Percentiles rank a stretch among this genome's conserved stretches.
phyloP scores from a whole-genome alignment of 2,797 vertebrate genomes.

The Lepilemur ruficaudatus region DNA sequence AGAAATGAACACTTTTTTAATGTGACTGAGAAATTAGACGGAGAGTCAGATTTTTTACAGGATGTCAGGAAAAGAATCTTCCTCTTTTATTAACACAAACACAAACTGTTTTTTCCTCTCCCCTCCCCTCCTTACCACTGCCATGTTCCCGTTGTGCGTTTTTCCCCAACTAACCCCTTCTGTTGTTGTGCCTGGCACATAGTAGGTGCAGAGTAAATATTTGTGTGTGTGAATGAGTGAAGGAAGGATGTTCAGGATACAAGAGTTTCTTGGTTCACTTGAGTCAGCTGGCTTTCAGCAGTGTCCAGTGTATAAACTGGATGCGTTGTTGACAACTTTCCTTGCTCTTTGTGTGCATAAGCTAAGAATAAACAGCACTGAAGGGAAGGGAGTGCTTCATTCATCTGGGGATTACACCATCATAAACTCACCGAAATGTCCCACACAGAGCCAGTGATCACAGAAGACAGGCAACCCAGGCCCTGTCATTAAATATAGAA shows the following conservation, averaged over 20 bases:
- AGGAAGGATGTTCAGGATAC: constrained; percentile 38
- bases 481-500: constrained; percentile 82
- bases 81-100: constrained; percentile 38
- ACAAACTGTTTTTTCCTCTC: constrained; percentile 11
- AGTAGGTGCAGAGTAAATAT: constrained; percentile 75
- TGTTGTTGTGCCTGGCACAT: constrained; percentile 74
- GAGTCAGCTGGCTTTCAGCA: constrained; percentile 49
- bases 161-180: constrained; percentile 65
- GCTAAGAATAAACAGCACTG: constrained; percentile 72
- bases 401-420: constrained; percentile 55
- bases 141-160: not conserved
- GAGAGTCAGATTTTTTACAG: not conserved
- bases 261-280: constrained; percentile 59
- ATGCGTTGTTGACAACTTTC: constrained; percentile 69
- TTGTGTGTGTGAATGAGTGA: constrained; percentile 57
- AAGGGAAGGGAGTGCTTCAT: constrained; percentile 59
- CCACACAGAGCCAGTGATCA: constrained; percentile 74
- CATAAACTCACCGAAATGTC: constrained; percentile 59
- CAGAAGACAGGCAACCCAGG: constrained; percentile 67
- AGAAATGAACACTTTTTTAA: not conserved
- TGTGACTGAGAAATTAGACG: not conserved
- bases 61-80: constrained; percentile 52
- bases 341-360: constrained; percentile 69
- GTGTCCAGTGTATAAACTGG: constrained; percentile 61
- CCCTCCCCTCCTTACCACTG: not conserved